Conservation (phyloP, 2,797 vertebrate genomes). For the Thripadectes ignobilis region DNA sequence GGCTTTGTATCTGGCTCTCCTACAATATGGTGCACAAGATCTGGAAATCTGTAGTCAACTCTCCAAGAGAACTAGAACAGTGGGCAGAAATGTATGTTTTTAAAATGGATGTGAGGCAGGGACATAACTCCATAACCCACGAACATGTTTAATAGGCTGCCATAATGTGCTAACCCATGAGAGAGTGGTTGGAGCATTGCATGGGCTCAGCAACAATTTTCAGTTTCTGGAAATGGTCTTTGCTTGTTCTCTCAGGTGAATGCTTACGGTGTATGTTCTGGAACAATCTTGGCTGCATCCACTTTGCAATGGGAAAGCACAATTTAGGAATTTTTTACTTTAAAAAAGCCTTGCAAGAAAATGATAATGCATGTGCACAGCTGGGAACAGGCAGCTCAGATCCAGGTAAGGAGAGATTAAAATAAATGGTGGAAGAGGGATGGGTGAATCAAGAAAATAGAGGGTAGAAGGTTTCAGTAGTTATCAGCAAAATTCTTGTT, state of each 20-base stretch:
- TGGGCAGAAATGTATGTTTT: not conserved
- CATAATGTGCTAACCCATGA: not conserved
- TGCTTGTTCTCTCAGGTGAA: slow-evolving; percentile 84
- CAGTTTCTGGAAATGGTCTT: not conserved
- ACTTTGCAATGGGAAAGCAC: slow-evolving; percentile 99
- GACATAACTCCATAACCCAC: not conserved
- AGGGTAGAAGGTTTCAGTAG: not conserved
- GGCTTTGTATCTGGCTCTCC: not conserved
- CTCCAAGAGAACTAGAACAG: not conserved
- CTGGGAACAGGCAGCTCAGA: slow-evolving; percentile 84
- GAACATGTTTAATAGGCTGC: not conserved
- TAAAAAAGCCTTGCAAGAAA: slow-evolving; percentile 98
- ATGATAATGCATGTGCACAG: slow-evolving; percentile 92
- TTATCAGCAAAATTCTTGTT: not conserved
- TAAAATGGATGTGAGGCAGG: not conserved
- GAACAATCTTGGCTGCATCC: slow-evolving; percentile 99
- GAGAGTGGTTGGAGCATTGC: not conserved
- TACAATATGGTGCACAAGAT: not conserved
- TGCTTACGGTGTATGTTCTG: slow-evolving; percentile 98
- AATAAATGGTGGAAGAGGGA: not conserved
- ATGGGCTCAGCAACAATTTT: not conserved
- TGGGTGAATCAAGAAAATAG: not conserved
- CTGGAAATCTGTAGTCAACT: not conserved
- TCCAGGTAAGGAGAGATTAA: slow-evolving; percentile 79
- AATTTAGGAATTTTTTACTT: slow-evolving; percentile 99